Evolutionary conservation across 35 echinoderm and acorn worm species (phyloP).

Genomic region (Lytechinus pictus): DNA sequence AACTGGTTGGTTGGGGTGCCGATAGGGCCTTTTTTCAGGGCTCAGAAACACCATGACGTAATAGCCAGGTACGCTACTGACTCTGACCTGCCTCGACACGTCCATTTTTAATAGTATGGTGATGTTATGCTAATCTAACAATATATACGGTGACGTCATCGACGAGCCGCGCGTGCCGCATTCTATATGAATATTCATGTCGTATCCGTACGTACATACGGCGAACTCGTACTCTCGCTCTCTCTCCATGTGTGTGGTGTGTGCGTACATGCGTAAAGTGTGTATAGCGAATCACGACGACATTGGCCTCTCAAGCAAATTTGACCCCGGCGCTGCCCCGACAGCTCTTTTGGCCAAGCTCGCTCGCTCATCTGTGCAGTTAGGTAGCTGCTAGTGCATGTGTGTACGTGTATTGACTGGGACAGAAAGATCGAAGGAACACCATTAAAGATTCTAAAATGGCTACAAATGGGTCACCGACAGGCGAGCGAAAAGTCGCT

Average conservation of each 20-base stretch:
- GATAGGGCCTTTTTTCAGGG: slow-evolving; percentile 60
- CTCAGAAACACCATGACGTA: slow-evolving; percentile 61
- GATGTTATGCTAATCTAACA: slow-evolving; percentile 59
- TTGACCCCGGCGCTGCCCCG: not conserved
- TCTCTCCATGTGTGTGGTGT: not conserved
- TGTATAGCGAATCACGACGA: not conserved
- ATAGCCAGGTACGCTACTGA: slow-evolving; percentile 64
- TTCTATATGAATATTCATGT: slow-evolving; percentile 42
- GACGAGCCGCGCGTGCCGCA: slow-evolving; percentile 27
- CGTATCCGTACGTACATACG: not conserved
- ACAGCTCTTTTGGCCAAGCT: not conserved
- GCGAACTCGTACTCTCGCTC: not conserved
- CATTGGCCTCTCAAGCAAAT: not conserved
- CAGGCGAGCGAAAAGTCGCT: slow-evolving; percentile 55
- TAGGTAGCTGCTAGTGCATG: not conserved
- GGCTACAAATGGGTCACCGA: slow-evolving; percentile 29
- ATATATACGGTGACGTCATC: slow-evolving; percentile 57
- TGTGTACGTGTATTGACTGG: not conserved
- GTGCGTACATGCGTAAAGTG: not conserved
- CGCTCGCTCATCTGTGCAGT: too few species aligned
- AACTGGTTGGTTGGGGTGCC: slow-evolving; percentile 61
- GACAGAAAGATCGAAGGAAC: not conserved
- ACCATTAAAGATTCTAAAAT: not conserved
- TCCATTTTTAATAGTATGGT: slow-evolving; percentile 76
- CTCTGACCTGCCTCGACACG: slow-evolving; percentile 72